Evolutionary conservation across 2,113 vertebrate species (phyloP), one percentile per base, ranked within the genome.

Genomic region (Pedetes capensis): DNA sequence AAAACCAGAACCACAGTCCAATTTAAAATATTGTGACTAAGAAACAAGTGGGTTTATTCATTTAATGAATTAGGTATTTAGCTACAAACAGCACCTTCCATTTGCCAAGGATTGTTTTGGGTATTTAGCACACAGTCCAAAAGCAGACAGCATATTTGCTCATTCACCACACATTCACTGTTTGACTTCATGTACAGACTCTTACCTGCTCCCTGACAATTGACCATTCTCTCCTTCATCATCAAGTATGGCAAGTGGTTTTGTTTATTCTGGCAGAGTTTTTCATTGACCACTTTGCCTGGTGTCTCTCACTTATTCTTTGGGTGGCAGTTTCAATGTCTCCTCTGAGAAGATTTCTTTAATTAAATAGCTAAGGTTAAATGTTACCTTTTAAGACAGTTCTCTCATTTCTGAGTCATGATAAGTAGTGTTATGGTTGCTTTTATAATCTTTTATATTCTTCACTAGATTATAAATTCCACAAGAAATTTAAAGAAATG

Each of bases 221-320:
- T 20, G 25, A 3, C 8, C 18, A 44, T 20, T 27, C 2, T 57
- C 25, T 76, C 18, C 42, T 8, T 44, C 55, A 37, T 23, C 34
- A 27, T 8, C 2, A 34, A 0, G 8, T 63, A 18, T 27, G 66
- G 9, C 7, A 18, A 7, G 27, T 17, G 16, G 2, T n/a, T 55
- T 3, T 11, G 37, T 71, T 53, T 12, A 1, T n/a, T 44, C 13
- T 49, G 13, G 22, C 12, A 37, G 3, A 42, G 11, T 29, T 47
- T 3, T 18, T 8, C 2, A 25, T 64, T 37, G 89, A 18, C 23
- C 3, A 64, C 29, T 55, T 69, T 55, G 0, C 7, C 23, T 84
- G 34, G 8, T 47, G 42, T 74, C 5, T 34, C 22, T 49, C 55
- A 82, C 59, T 61, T 87, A 68, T 25, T 14, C 25, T 81, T 47